Conservation (phyloP, 2,113 vertebrate genomes). For the Octodon degus region DNA sequence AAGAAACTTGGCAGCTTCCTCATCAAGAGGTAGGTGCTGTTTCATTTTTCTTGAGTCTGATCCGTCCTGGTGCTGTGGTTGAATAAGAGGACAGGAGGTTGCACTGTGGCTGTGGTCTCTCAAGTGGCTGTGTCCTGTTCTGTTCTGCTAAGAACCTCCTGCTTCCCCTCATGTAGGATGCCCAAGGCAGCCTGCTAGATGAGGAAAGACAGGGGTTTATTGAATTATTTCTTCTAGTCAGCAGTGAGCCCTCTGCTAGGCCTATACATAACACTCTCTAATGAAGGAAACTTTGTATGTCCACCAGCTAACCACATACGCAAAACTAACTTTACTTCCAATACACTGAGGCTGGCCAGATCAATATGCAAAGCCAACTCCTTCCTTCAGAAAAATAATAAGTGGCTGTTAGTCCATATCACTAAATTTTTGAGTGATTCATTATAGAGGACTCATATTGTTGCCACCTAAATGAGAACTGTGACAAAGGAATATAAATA, state of each 20-base stretch:
- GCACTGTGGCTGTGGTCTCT: neutral
- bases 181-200: neutral
- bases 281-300: neutral
- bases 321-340: neutral
- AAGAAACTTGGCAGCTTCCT: neutral
- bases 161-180: neutral
- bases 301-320: neutral
- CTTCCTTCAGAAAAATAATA: neutral
- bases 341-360: neutral
- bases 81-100: neutral
- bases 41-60: neutral
- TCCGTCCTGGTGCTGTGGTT: neutral
- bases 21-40: neutral
- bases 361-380: neutral
- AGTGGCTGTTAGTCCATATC: neutral
- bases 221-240: neutral
- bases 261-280: neutral
- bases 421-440: neutral
- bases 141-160: neutral
- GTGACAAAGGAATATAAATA: neutral
- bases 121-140: neutral
- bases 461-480: neutral
- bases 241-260: neutral
- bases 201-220: neutral
- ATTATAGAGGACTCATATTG: neutral